Base-by-base conservation (phyloP, 2,888 invertebrate species). In the Lasioglossum leucozonium region DNA sequence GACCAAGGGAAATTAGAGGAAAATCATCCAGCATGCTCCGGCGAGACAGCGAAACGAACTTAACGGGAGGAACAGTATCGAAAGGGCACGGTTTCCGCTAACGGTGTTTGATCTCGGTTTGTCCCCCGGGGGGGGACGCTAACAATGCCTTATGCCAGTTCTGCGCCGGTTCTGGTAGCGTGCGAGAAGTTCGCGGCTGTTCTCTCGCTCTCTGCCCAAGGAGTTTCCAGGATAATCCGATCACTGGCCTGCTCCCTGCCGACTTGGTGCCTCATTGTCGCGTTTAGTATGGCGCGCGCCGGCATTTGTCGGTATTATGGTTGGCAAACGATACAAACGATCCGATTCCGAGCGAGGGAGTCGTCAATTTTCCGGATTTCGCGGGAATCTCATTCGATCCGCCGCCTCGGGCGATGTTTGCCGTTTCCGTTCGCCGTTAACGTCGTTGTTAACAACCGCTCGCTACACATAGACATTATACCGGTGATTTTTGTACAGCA, bases 81-180 rank as follows among this genome's bases (percentile, higher is more conserved):
- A 34, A 75, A 51, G 51, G 81, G 69, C 71, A 85, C 80, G 86
- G 87, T 90, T 89, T 79, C 84, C 22, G 79, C 83, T 91, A 91
- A 91, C 91, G 87, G 87, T 87, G 87, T 91, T 91, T 91, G 90
- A 91, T 88, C 91, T 88, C 87, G 79, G 90, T 89, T 87, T 87
- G 88, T 87, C 91, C 91, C 88, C 90, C 88, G 72, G 10, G 90
- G 72, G 10, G 90, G 86, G 89, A 90, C 30, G 79, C 81, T 91
- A 91, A 91, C 91, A 91, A 91, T 91, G 91, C 91, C 91, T 91
- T 91, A 90, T 90, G 91, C 86, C 91, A 76, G 81, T 84, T 82
- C 81, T 78, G 67, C 77, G 67, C 77, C 73, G 69, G 71, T 65
- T 71, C 78, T 58, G 51, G 0, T 30, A 40, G 72, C 77, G 79